phyloP scores from a whole-genome alignment of 2,888 invertebrate species.

The Parochlus steinenii region DNA sequence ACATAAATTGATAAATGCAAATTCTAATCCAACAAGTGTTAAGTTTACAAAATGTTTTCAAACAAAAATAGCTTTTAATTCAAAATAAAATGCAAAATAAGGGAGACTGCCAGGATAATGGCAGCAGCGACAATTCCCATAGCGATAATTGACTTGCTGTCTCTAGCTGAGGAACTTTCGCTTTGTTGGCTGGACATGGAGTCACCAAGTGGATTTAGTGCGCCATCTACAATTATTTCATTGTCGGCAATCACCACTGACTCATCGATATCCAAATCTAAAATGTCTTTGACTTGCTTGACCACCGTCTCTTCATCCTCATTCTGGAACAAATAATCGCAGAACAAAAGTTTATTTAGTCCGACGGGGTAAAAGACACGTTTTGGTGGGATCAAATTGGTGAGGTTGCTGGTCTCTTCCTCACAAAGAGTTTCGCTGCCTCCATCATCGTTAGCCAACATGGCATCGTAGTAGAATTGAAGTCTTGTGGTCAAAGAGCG shows the following conservation, averaged over 20 bases:
- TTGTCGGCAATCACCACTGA: conserved; percentile 52
- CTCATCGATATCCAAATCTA: conserved; percentile 58
- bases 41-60: too few species aligned
- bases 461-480: conserved; percentile 84
- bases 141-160: conserved; percentile 42
- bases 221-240: conserved; percentile 69
- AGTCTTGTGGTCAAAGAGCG: conserved; percentile 70
- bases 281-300: conserved; percentile 61
- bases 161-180: conserved; percentile 37
- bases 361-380: conserved; percentile 64
- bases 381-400: conserved; percentile 44
- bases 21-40: too few species aligned
- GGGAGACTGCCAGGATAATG: conserved; percentile 42
- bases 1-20: too few species aligned
- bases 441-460: conserved; percentile 50
- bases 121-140: conserved; percentile 44
- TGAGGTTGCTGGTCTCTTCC: conserved; percentile 3
- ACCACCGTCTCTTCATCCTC: conserved; percentile 33
- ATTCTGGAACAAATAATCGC: conserved; percentile 67
- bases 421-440: conserved; percentile 21
- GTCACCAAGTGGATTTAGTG: conserved; percentile 13
- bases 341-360: conserved; percentile 47
- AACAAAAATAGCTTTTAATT: too few species aligned
- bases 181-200: conserved; percentile 31
- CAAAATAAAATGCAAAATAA: conserved; percentile 38